Base-by-base conservation (phyloP, 1,140 invertebrate species). In the Bicyclus anynana region DNA sequence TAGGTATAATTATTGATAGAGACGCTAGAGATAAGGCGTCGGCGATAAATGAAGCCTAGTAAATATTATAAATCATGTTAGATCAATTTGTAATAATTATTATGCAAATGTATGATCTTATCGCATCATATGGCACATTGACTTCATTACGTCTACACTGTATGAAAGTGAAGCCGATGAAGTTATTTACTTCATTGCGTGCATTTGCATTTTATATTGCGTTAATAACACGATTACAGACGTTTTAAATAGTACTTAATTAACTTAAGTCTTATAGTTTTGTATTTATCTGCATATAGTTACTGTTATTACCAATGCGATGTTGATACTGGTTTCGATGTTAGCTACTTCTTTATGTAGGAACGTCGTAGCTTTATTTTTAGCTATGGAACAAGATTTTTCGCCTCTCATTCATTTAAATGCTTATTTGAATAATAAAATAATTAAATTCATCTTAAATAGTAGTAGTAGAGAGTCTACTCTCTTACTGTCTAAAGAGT, bases 131-230 rank as follows among this genome's bases (percentile, higher is more conserved):
- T 44, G 40, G 52, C 18, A 47, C 40, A 54, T 54, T 53, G 38
- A 54, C 7, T 53, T 44, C 38, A 53, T 29, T 44, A 42, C 29
- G 18, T 13, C n/a, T 52, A 27, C 50, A 44, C 21, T 18, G 29
- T 44, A 58, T 57, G 37, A 20, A 29, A 20, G 27, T 51, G 48
- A 51, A 50, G n/a, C 27, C 27, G 17, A 44, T 35, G 29, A 62
- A 38, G 49, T 40, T 62, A 47, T 55, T 55, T 23, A 46, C 49
- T 20, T 58, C 48, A 46, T 44, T 23, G 47, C 14, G 12, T 35
- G 26, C 26, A 60, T 53, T 53, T 37, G 58, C 58, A 53, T 60
- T 53, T 58, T 58, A 51, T 58, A 58, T 52, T 33, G 48, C 38
- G 49, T 46, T 51, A 60, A 48, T 47, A 50, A 26, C 51, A 53